These are phyloP conservation scores for Silurus aristotelis DNA, from an alignment of 2,797 vertebrate species.

Conservation along the genomic window DNA sequence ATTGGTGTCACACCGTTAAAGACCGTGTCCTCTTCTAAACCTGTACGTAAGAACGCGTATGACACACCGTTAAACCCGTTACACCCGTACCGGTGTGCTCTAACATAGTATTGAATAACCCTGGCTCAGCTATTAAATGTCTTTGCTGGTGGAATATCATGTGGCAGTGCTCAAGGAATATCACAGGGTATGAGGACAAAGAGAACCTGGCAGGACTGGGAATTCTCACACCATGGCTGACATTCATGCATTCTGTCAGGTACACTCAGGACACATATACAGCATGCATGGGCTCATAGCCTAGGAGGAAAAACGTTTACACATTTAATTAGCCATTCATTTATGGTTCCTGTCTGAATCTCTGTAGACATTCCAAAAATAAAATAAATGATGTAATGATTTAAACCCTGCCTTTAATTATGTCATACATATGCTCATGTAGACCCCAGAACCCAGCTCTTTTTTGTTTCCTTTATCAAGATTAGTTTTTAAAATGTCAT, in stretches of 20 bases:
- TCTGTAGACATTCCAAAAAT: neutral
- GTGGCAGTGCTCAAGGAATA: conserved; percentile 25
- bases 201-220: conserved; percentile 4
- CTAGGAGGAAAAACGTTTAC: neutral
- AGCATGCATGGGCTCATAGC: neutral
- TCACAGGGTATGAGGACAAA: conserved; percentile 27
- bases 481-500: neutral
- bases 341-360: neutral
- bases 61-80: neutral
- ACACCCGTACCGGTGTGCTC: neutral
- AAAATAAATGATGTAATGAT: too few species aligned
- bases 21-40: neutral
- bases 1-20: neutral
- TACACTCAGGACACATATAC: neutral
- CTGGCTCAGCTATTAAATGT: conserved; percentile 25
- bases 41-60: neutral
- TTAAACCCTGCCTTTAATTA: neutral
- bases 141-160: conserved; percentile 33
- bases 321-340: too few species aligned
- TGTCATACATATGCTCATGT: neutral
- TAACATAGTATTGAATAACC: conserved; percentile 27
- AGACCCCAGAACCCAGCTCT: neutral
- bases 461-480: neutral
- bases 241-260: neutral
- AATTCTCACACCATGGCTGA: conserved; percentile 9